Conservation (phyloP, 2,113 vertebrate genomes). For the Collichthys lucidus region DNA sequence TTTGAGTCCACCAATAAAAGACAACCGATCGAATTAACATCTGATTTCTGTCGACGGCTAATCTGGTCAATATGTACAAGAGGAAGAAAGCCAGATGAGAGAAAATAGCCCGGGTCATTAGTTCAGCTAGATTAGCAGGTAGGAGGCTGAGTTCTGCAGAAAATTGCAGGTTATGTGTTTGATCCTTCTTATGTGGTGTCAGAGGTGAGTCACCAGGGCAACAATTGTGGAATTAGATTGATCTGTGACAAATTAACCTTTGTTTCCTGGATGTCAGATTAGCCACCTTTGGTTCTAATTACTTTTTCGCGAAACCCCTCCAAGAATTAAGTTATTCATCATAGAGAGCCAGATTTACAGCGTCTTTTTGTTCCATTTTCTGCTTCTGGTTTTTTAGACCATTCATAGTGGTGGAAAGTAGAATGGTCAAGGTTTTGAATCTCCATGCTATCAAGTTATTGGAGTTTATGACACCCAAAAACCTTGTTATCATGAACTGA, state of each 20-base stretch:
- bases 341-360: background rate
- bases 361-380: background rate
- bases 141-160: constrained; percentile 29
- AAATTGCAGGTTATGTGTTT: constrained; percentile 60
- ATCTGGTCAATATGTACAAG: constrained; percentile 43
- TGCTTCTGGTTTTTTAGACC: background rate
- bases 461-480: background rate
- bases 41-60: constrained; percentile 61
- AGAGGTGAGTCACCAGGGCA: constrained; percentile 52
- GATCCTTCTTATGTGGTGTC: constrained; percentile 49
- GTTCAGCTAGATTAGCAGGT: constrained; percentile 54
- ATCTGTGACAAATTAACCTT: constrained; percentile 48
- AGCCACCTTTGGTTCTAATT: constrained; percentile 26
- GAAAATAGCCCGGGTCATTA: constrained; percentile 50
- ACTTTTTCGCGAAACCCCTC: constrained; percentile 36
- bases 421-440: background rate
- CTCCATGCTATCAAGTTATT: background rate
- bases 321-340: constrained; percentile 21
- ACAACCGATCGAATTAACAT: constrained; percentile 72
- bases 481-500: background rate
- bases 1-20: constrained; percentile 72
- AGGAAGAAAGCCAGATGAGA: constrained; percentile 29
- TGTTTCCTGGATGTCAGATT: constrained; percentile 37
- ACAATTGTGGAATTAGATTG: constrained; percentile 55
- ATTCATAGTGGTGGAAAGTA: background rate